Conservation (phyloP, 2,113 vertebrate genomes). For the Calidris pugnax region DNA sequence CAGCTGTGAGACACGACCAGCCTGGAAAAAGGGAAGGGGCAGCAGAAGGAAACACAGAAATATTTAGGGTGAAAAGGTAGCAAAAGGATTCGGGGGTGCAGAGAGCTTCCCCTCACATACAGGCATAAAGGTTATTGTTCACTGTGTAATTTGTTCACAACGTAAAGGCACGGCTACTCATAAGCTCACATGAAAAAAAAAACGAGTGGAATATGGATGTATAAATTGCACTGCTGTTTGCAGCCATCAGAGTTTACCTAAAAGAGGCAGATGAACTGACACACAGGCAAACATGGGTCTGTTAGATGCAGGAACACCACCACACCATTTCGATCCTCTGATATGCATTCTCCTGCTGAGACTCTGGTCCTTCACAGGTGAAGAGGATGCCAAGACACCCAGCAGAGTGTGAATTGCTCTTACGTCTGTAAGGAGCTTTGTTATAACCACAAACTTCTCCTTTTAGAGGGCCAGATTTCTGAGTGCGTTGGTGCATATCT, state of each 20-base stretch:
- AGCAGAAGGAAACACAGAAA: not conserved
- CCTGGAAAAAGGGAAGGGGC: not conserved
- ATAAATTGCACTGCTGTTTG: not conserved
- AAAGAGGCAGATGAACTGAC: not conserved
- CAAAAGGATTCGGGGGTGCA: not conserved
- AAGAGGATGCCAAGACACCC: not conserved
- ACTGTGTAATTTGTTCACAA: not conserved
- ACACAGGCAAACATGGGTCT: not conserved
- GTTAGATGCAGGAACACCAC: not conserved
- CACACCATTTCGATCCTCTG: not conserved
- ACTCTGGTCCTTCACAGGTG: not conserved
- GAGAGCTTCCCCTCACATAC: not conserved
- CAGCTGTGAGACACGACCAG: not conserved
- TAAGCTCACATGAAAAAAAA: not conserved
- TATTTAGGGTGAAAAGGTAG: not conserved
- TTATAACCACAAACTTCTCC: not conserved
- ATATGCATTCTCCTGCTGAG: not conserved
- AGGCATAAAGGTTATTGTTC: not conserved
- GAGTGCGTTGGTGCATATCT: not conserved
- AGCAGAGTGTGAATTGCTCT: not conserved
- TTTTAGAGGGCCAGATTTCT: not conserved
- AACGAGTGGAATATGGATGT: not conserved
- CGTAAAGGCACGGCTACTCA: not conserved
- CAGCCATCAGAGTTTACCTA: not conserved
- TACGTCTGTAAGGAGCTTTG: not conserved